Percentiles rank a stretch among this genome's conserved stretches.
These are phyloP conservation scores for Nomada ruficornis DNA, from an alignment of 2,888 invertebrate genomes.

Conservation along the genomic window DNA sequence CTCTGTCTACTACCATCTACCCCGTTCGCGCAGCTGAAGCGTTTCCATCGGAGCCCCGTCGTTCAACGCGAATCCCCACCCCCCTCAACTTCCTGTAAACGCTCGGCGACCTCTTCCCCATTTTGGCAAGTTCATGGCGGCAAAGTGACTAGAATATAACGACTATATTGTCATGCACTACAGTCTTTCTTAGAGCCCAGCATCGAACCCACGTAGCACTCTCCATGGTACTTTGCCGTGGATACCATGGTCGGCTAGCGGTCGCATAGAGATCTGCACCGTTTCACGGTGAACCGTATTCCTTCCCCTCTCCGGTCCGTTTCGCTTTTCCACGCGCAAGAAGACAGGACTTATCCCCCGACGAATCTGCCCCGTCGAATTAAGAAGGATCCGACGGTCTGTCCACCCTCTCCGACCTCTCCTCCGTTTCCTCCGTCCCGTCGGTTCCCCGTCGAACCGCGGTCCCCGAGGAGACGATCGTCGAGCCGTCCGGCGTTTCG, in stretches of 20 bases:
- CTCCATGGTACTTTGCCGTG: conserved; percentile 41
- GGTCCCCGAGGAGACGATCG: conserved; percentile 43
- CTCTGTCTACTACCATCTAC: not conserved
- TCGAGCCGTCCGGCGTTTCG: conserved; percentile 54
- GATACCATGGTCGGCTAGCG: conserved; percentile 41
- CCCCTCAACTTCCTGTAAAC: conserved; percentile 18
- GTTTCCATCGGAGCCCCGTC: not conserved
- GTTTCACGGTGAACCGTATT: conserved; percentile 6
- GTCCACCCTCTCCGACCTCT: conserved; percentile 28
- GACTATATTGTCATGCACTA: conserved; percentile 82
- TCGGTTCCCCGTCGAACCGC: conserved; percentile 22
- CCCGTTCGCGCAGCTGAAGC: not conserved
- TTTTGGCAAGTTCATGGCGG: conserved; percentile 69
- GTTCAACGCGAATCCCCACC: not conserved
- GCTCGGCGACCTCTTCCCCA: conserved; percentile 24
- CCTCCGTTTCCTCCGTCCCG: conserved; percentile 16
- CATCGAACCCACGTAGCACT: conserved; percentile 47
- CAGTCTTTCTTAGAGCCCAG: conserved; percentile 78
- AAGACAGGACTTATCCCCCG: conserved; percentile 1
- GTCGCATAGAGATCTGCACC: conserved; percentile 30
- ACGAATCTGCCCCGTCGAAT: conserved; percentile 20
- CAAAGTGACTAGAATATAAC: conserved; percentile 74
- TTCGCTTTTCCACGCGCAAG: not conserved
- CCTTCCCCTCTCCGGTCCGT: not conserved
- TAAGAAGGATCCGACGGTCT: conserved; percentile 63